phyloP scores from a whole-genome alignment of 1,140 invertebrate species.

The Drosophila bocki region DNA sequence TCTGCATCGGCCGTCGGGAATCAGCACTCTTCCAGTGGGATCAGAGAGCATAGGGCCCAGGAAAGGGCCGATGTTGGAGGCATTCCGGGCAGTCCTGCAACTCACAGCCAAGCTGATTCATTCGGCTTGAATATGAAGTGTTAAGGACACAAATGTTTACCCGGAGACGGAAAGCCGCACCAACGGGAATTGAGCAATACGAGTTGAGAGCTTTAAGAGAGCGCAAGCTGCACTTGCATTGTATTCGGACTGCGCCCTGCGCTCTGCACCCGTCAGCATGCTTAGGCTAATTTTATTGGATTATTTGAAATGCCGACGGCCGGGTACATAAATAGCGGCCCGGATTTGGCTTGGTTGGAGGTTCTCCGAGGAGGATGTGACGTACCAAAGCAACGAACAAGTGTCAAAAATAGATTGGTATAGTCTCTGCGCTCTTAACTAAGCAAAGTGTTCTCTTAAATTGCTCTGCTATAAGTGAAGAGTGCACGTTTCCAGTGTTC shows the following conservation, averaged over 20 bases:
- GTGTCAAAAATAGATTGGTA: neutral
- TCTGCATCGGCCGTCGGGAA: conserved; percentile 34
- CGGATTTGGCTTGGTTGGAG: conserved; percentile 5
- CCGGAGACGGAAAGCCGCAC: conserved; percentile 1
- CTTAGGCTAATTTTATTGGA: conserved; percentile 22
- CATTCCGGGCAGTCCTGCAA: neutral
- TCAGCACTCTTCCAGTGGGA: conserved; percentile 35
- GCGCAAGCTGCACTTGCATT: conserved; percentile 11
- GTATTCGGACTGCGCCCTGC: neutral
- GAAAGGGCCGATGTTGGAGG: neutral
- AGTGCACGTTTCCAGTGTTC: conserved; percentile 33
- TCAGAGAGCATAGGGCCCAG: conserved; percentile 6
- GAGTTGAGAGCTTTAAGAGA: neutral
- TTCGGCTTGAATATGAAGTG: neutral
- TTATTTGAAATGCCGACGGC: conserved; percentile 6
- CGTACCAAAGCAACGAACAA: neutral
- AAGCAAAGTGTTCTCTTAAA: conserved; percentile 63
- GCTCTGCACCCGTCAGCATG: conserved; percentile 31
- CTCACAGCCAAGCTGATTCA: neutral
- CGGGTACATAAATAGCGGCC: neutral
- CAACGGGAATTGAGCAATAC: neutral
- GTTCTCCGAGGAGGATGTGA: neutral
- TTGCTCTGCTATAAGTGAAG: conserved; percentile 32
- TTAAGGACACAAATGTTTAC: neutral
- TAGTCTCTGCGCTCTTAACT: conserved; percentile 47